These are phyloP conservation scores for Propsilocerus akamusi DNA, from an alignment of 1,140 invertebrate genomes.

Conservation along the genomic window DNA sequence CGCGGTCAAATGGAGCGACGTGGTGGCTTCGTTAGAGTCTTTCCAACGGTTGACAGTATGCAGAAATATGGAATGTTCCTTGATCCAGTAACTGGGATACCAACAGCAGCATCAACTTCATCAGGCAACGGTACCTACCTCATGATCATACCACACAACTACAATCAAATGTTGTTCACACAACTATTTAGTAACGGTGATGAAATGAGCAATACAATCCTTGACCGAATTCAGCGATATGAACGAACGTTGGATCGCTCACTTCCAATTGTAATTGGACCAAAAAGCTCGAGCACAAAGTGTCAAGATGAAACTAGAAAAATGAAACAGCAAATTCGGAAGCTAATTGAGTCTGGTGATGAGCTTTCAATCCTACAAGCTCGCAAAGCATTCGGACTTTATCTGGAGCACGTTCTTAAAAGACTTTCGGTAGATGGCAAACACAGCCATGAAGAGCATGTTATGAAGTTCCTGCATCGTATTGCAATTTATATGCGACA, in stretches of 20 bases:
- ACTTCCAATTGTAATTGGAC: conserved; percentile 14
- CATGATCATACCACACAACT: conserved; percentile 42
- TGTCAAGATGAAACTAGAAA: conserved; percentile 16
- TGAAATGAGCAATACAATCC: conserved; percentile 14
- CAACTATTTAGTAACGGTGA: conserved; percentile 25
- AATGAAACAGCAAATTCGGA: conserved; percentile 17
- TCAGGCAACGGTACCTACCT: conserved; percentile 33
- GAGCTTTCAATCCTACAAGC: conserved; percentile 35
- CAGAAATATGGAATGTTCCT: conserved; percentile 37
- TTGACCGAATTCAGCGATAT: conserved; percentile 19
- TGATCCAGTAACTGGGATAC: conserved; percentile 51
- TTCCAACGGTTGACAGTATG: conserved; percentile 77
- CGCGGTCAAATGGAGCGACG: conserved; percentile 65
- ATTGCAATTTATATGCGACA: conserved; percentile 57
- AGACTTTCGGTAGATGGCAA: conserved; percentile 38
- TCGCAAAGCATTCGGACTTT: conserved; percentile 65
- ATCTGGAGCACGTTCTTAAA: conserved; percentile 58
- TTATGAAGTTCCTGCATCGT: conserved; percentile 67
- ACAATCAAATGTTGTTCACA: conserved; percentile 56
- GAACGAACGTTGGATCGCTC: conserved; percentile 17
- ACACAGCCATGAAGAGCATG: conserved; percentile 43
- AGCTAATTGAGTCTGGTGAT: conserved; percentile 18
- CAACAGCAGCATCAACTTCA: conserved; percentile 38
- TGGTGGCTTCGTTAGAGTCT: conserved; percentile 82
- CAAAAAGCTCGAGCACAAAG: conserved; percentile 15